Conservation (phyloP, 2,797 vertebrate genomes). For the Oreonectes daqikongensis region DNA sequence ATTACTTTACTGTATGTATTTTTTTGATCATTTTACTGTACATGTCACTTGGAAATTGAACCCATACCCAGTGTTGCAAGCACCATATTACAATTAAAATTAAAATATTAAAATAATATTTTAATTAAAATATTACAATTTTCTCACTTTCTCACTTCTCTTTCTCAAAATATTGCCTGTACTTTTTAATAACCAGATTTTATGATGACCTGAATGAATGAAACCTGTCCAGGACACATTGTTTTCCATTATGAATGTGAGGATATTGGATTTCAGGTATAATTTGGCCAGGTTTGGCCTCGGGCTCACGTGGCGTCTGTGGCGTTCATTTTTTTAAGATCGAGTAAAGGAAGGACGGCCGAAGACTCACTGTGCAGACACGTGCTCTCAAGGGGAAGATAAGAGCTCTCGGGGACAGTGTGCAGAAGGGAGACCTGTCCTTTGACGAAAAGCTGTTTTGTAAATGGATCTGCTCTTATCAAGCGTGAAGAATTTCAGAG, state of each 20-base stretch:
- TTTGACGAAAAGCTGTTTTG: conserved; percentile 56
- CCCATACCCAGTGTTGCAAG: no score
- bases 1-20: no score
- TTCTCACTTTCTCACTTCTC: no score
- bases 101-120: no score
- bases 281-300: conserved; percentile 17
- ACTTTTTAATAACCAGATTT: not conserved
- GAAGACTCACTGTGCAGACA: conserved; percentile 33
- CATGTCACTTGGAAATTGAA: no score
- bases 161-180: no score
- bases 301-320: conserved; percentile 6
- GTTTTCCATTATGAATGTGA: conserved; percentile 11
- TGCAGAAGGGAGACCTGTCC: conserved; percentile 45
- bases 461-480: conserved; percentile 60
- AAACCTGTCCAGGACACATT: conserved; percentile 4
- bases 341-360: conserved; percentile 14
- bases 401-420: conserved; percentile 47
- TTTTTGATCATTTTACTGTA: no score
- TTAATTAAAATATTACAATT: no score
- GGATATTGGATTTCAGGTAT: conserved; percentile 33
- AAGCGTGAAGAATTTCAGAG: conserved; percentile 58
- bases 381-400: conserved; percentile 50
- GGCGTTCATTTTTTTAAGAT: conserved; percentile 14
- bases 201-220: not conserved
- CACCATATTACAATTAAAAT: no score